These are phyloP conservation scores for Gadus chalcogrammus DNA, from an alignment of 2,113 vertebrate species.

Conservation along the genomic window DNA sequence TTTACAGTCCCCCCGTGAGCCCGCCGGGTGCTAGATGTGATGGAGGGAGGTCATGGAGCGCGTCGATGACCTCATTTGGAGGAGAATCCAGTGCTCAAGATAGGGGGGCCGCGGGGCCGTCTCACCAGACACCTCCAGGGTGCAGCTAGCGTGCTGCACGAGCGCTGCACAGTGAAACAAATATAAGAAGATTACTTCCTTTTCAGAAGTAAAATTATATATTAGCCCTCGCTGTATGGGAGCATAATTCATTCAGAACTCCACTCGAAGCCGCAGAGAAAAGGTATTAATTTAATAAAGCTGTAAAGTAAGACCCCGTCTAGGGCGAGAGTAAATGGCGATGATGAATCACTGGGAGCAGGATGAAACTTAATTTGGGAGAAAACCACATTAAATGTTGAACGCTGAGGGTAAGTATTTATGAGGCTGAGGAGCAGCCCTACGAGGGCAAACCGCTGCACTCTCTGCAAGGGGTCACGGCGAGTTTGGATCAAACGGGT, in stretches of 20 bases:
- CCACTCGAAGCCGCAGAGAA: constrained; percentile 47
- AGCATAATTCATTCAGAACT: constrained; percentile 64
- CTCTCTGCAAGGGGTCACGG: constrained; percentile 33
- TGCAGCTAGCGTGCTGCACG: too few species aligned
- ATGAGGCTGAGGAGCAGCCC: constrained; percentile 28
- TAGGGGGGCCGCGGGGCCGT: too few species aligned
- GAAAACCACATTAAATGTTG: constrained; percentile 62
- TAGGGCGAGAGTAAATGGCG: constrained; percentile 57
- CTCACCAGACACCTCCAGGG: too few species aligned
- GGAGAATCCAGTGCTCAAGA: too few species aligned
- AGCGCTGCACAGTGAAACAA: too few species aligned
- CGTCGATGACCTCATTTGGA: too few species aligned
- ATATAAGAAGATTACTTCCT: too few species aligned
- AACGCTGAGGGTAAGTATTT: constrained; percentile 63
- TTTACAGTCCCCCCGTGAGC: too few species aligned
- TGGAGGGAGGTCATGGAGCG: too few species aligned
- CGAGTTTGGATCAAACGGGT: constrained; percentile 28
- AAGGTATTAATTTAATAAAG: constrained; percentile 72
- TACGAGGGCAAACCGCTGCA: constrained; percentile 22
- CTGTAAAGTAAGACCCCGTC: constrained; percentile 58
- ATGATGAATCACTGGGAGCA: constrained; percentile 65
- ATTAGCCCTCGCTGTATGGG: constrained; percentile 37
- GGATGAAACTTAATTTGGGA: constrained; percentile 63
- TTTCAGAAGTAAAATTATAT: too few species aligned
- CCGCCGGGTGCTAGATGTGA: too few species aligned